Percentiles rank a stretch among this genome's conserved stretches.
These are phyloP conservation scores for Melinaea menophilus DNA, from an alignment of 2,888 invertebrate genomes.

Conservation along the genomic window DNA sequence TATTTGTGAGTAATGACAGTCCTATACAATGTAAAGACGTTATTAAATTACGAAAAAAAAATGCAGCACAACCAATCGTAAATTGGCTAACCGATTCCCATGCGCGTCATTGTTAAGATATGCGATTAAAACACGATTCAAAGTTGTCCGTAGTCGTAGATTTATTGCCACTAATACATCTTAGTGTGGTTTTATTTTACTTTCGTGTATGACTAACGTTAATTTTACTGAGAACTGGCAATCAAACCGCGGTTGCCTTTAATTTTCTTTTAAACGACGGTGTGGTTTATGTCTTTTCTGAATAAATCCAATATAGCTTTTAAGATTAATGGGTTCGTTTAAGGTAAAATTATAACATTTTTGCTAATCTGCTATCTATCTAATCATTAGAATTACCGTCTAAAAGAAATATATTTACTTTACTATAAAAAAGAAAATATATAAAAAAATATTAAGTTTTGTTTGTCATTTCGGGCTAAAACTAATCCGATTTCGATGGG, in stretches of 20 bases:
- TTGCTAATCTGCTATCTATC: not conserved
- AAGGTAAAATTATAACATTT: not conserved
- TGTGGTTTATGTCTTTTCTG: conserved; percentile 8
- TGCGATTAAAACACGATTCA: conserved; percentile 35
- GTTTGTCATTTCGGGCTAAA: too few species aligned
- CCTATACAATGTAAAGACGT: too few species aligned
- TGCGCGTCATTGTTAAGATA: conserved; percentile 34
- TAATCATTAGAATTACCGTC: too few species aligned
- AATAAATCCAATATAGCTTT: conserved; percentile 7
- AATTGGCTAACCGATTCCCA: conserved; percentile 19
- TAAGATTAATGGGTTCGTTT: not conserved
- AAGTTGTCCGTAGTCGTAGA: conserved; percentile 31
- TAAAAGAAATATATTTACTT: too few species aligned
- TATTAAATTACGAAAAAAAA: not conserved
- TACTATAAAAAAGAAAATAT: too few species aligned
- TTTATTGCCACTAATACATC: conserved; percentile 39
- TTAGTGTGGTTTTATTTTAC: conserved; percentile 23
- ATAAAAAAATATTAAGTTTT: too few species aligned
- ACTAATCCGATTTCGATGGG: too few species aligned
- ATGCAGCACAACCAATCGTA: conserved; percentile 11
- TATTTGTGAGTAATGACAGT: too few species aligned
- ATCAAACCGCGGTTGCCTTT: conserved; percentile 6
- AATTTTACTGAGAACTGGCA: conserved; percentile 3
- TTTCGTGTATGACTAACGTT: not conserved
- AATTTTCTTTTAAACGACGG: conserved; percentile 12